A percentile compares a stretch with the other conserved stretches of the same genome.
phyloP scores from a whole-genome alignment of 1,140 invertebrate species.

The Phenacoccus solenopsis region DNA sequence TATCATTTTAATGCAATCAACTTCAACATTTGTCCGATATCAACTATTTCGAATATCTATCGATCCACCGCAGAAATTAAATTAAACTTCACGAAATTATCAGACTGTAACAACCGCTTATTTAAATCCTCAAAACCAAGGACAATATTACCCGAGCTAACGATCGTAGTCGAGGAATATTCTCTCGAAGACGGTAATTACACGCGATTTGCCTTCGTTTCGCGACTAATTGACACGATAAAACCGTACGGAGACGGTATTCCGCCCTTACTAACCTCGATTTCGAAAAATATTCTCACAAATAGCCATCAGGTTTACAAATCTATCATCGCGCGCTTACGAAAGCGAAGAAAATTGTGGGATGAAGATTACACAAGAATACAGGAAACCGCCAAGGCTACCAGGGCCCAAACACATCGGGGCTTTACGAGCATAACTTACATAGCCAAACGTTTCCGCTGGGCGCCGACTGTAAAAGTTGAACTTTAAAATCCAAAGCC shows the following conservation, averaged over 20 bases:
- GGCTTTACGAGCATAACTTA: constrained; percentile 36
- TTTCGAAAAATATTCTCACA: too few species aligned
- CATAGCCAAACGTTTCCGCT: constrained; percentile 48
- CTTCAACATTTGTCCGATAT: too few species aligned
- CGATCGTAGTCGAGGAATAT: neutral
- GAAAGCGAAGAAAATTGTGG: neutral
- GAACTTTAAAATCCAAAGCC: constrained; percentile 43
- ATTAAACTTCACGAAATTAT: neutral
- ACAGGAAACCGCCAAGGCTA: neutral
- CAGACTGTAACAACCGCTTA: neutral
- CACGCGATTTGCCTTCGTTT: too few species aligned
- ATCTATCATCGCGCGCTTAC: neutral
- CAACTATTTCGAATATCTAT: too few species aligned
- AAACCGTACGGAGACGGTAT: too few species aligned
- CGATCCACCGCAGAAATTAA: neutral
- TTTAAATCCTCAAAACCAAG: neutral
- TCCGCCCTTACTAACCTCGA: too few species aligned
- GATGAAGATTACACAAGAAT: too few species aligned
- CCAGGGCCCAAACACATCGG: neutral
- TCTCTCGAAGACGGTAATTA: neutral
- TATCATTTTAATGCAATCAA: too few species aligned
- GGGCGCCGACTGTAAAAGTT: constrained; percentile 38
- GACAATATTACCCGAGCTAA: neutral
- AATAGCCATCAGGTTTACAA: too few species aligned
- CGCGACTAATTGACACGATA: neutral